phyloP scores from a whole-genome alignment of 2,113 vertebrate genomes.

The Vidua macroura region DNA sequence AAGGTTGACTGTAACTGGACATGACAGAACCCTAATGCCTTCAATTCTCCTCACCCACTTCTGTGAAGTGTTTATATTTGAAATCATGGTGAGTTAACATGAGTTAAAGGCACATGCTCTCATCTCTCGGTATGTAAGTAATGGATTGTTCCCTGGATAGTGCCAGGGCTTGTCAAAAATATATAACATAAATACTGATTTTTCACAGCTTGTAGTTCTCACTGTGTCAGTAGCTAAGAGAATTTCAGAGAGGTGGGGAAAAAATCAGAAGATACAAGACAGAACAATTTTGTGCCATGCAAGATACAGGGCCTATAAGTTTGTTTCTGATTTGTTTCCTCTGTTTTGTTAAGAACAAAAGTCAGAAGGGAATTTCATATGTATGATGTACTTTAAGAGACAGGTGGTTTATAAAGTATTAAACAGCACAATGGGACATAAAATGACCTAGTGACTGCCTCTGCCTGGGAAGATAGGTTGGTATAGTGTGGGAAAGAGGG shows the following conservation, averaged over 20 bases:
- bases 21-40: conserved; percentile 43
- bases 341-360: background rate
- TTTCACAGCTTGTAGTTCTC: conserved; percentile 33
- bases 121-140: conserved; percentile 31
- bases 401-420: background rate
- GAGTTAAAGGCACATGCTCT: conserved; percentile 48
- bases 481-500: background rate
- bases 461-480: background rate
- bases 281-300: background rate
- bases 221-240: background rate
- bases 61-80: conserved; percentile 55
- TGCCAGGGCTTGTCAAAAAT: conserved; percentile 28
- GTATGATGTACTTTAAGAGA: background rate
- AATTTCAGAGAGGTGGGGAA: conserved; percentile 6
- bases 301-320: background rate
- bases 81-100: conserved; percentile 35
- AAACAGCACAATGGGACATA: background rate
- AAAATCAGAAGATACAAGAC: background rate
- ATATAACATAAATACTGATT: conserved; percentile 29
- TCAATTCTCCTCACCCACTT: conserved; percentile 47
- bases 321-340: background rate
- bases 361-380: background rate
- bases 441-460: background rate
- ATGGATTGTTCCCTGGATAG: conserved; percentile 28
- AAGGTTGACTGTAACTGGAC: conserved; percentile 42